Percentiles rank a stretch among this genome's conserved stretches.
Evolutionary conservation across 2,797 vertebrate genomes (phyloP).

Genomic region (Parauchenoglanis punctatus): DNA sequence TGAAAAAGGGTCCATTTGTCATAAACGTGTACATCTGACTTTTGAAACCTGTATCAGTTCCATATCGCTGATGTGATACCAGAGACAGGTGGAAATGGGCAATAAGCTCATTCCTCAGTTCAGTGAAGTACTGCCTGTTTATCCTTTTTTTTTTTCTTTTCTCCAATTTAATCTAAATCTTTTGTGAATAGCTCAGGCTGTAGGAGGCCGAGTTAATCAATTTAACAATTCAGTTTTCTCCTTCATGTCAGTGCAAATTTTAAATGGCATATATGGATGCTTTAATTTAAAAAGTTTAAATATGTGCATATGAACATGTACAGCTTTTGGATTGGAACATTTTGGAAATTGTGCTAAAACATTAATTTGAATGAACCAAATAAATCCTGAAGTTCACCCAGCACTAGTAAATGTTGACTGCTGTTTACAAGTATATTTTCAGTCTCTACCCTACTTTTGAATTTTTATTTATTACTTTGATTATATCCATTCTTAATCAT

Average conservation of each 20-base stretch:
- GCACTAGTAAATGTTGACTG: too few relatives aligned
- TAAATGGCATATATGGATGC: background rate
- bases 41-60: background rate
- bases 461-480: too few relatives aligned
- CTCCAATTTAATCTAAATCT: too few relatives aligned
- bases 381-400: background rate
- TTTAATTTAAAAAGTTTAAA: background rate
- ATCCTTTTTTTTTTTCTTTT: background rate
- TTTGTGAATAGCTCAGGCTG: background rate
- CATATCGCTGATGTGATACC: background rate
- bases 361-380: background rate
- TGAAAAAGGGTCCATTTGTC: background rate
- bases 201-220: background rate
- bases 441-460: too few relatives aligned
- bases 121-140: background rate
- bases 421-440: too few relatives aligned
- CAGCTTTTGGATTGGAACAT: background rate
- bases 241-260: background rate
- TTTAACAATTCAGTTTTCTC: background rate
- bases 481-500: too few relatives aligned
- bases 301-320: too few relatives aligned
- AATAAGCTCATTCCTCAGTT: background rate
- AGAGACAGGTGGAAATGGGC: too few relatives aligned
- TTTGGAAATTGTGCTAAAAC: background rate
- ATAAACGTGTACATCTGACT: background rate